Evolutionary conservation across 37 sponge, comb jelly and placozoan genomes (phyloP).

Genomic region (Chondrosia reniformis): DNA sequence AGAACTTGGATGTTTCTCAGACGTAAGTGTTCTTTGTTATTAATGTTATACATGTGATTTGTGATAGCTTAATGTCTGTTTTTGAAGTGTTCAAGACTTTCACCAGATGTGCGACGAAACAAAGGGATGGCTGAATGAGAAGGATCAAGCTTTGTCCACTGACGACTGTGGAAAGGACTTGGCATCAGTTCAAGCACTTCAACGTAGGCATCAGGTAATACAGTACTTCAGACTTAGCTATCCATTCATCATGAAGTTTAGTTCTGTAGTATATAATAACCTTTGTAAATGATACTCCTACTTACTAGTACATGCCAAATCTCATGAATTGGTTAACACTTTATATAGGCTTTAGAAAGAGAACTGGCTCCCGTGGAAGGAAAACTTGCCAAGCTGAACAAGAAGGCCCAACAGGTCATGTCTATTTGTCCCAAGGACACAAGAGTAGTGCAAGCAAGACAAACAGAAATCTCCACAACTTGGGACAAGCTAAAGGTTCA

Average conservation of each 20-base stretch:
- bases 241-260: no score
- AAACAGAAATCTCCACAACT: constrained; percentile 60
- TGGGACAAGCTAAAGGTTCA: constrained; percentile 78
- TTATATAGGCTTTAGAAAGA: constrained; percentile 71
- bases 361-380: constrained; percentile 91
- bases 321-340: no score
- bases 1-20: constrained; percentile 47
- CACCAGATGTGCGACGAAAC: constrained; percentile 91
- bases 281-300: no score
- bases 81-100: constrained; percentile 59
- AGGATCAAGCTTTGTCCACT: constrained; percentile 78
- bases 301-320: no score
- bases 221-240: no score
- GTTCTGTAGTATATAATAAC: no score
- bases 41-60: background rate
- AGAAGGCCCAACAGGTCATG: constrained; percentile 46
- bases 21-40: constrained; percentile 32
- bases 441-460: constrained; percentile 37
- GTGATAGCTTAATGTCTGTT: background rate
- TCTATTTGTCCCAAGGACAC: constrained; percentile 31
- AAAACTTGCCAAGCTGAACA: constrained; percentile 47
- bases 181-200: constrained; percentile 78
- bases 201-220: constrained; percentile 87
- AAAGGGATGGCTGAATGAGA: constrained; percentile 85
- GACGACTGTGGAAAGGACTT: constrained; percentile 87